Evolutionary conservation across 2,888 invertebrate species (phyloP).

Genomic region (Dexiosoma caninum): DNA sequence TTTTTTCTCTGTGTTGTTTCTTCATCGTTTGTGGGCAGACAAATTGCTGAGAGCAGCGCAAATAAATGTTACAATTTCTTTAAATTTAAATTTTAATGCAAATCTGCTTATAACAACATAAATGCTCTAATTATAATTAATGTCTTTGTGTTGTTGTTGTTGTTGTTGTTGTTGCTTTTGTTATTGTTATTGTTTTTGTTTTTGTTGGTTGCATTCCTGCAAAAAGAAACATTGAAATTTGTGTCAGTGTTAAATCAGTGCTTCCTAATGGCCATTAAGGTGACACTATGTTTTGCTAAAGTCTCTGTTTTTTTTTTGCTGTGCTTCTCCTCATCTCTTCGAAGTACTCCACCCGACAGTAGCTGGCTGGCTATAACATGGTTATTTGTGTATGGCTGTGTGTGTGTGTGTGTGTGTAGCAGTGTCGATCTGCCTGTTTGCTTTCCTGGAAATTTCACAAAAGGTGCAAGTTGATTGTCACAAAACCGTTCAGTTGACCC

Average conservation of each 20-base stretch:
- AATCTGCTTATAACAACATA: conserved; percentile 49
- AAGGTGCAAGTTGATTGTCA: conserved; percentile 46
- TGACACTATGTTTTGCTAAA: conserved; percentile 44
- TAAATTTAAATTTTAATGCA: conserved; percentile 33
- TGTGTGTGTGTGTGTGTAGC: neutral
- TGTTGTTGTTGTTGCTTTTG: neutral
- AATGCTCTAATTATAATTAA: conserved; percentile 60
- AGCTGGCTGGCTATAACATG: conserved; percentile 4
- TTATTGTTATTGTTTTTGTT: conserved; percentile 1
- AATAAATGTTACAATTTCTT: conserved; percentile 56
- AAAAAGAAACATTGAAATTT: conserved; percentile 29
- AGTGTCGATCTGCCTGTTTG: neutral
- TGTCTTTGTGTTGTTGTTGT: conserved; percentile 21
- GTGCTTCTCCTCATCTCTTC: no score
- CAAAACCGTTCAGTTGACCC: conserved; percentile 34
- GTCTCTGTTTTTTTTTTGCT: neutral
- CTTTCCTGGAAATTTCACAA: neutral
- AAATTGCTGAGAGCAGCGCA: conserved; percentile 51
- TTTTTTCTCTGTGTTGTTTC: neutral
- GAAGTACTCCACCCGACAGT: neutral
- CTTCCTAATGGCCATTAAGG: conserved; percentile 55
- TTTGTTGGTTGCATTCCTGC: neutral
- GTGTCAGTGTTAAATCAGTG: conserved; percentile 44
- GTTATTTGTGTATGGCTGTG: neutral
- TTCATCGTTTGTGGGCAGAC: conserved; percentile 27